phyloP scores from a whole-genome alignment of 2,888 invertebrate species.

The Dryadula phaetusa region DNA sequence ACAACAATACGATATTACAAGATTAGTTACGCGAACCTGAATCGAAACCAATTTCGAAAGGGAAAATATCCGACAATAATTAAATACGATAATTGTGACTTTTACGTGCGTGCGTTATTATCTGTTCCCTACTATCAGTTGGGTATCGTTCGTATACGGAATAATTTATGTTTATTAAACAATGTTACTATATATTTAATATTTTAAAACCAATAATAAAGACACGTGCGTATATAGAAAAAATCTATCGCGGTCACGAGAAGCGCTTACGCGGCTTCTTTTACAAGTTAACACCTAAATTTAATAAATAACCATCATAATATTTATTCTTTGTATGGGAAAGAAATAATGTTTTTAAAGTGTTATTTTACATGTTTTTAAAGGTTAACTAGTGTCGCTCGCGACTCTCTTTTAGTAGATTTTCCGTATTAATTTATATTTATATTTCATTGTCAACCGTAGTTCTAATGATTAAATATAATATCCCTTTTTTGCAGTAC shows the following conservation, averaged over 20 bases:
- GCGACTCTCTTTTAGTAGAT: neutral
- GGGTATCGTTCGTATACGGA: neutral
- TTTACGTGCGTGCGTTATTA: slow-evolving; percentile 19
- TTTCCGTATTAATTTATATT: neutral
- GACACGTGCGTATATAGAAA: neutral
- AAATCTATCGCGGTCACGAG: slow-evolving; percentile 25
- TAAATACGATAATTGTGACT: slow-evolving; percentile 68
- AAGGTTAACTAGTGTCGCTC: neutral
- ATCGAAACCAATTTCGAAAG: slow-evolving; percentile 53
- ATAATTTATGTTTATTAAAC: neutral
- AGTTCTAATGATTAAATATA: neutral
- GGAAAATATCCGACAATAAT: slow-evolving; percentile 60
- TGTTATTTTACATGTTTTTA: neutral
- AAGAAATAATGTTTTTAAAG: neutral
- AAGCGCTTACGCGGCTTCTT: slow-evolving; percentile 39
- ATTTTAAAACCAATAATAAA: neutral
- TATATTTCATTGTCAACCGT: neutral
- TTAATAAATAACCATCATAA: slow-evolving; percentile 50
- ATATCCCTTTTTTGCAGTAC: too few relatives aligned
- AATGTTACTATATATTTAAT: neutral
- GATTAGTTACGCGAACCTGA: slow-evolving; percentile 58
- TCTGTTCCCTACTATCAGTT: slow-evolving; percentile 3
- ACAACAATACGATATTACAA: slow-evolving; percentile 59
- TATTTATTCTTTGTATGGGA: slow-evolving; percentile 52
- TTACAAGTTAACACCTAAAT: slow-evolving; percentile 37